A percentile compares a stretch with the other conserved stretches of the same genome.
phyloP scores from a whole-genome alignment of 2,888 invertebrate species.

The Helicoverpa assulta region DNA sequence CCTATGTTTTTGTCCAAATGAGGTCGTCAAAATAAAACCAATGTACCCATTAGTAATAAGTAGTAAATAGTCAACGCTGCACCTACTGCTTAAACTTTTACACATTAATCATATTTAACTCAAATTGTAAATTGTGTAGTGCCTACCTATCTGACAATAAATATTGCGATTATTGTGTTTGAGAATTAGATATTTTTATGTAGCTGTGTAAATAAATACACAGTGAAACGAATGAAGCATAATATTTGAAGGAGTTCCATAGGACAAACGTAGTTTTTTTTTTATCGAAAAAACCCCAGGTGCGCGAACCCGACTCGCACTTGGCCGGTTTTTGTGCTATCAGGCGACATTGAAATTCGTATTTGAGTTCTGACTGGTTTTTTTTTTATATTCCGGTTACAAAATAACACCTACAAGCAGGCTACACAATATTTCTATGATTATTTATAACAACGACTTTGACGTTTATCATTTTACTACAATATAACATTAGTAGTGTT shows the following conservation, averaged over 20 bases:
- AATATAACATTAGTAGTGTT: slow-evolving; percentile 19
- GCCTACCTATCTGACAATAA: background rate
- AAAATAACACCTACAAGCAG: too few relatives aligned
- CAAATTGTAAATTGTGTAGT: background rate
- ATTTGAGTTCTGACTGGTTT: slow-evolving; percentile 24
- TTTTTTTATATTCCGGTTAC: slow-evolving; percentile 9
- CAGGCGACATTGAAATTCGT: background rate
- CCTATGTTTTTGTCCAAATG: background rate
- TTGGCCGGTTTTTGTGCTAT: too few relatives aligned
- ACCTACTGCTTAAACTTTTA: background rate
- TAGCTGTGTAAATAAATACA: too few relatives aligned
- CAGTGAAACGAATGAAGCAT: too few relatives aligned
- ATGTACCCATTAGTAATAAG: background rate
- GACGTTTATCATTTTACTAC: background rate
- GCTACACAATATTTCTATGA: background rate
- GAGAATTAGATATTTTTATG: too few relatives aligned
- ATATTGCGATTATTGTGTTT: too few relatives aligned
- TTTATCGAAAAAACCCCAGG: too few relatives aligned
- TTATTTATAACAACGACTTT: background rate
- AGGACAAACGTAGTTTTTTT: too few relatives aligned
- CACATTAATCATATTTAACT: slow-evolving; percentile 32
- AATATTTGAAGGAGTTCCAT: too few relatives aligned
- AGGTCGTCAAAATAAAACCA: background rate
- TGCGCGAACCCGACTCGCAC: too few relatives aligned
- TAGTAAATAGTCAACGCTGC: background rate